These are phyloP conservation scores for Brachyistius frenatus DNA, from an alignment of 2,113 vertebrate species.

Conservation along the genomic window DNA sequence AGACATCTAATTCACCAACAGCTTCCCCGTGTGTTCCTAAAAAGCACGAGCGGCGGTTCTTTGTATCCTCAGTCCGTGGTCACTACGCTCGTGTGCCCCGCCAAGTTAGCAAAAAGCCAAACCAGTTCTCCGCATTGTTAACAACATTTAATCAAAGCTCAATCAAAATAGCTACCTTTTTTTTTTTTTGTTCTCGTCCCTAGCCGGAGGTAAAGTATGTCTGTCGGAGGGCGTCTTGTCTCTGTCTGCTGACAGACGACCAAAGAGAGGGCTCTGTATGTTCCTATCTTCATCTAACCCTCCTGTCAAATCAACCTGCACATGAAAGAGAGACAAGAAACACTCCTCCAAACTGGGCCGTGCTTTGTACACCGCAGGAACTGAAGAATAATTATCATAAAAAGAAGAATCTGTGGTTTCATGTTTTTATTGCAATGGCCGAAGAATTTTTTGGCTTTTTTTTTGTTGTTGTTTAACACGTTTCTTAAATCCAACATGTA, in stretches of 20 bases:
- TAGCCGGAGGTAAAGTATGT: constrained; percentile 83
- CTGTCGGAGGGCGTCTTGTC: constrained; percentile 72
- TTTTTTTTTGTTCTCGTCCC: constrained; percentile 76
- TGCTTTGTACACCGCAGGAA: constrained; percentile 17
- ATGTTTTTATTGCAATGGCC: background rate
- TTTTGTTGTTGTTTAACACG: no score
- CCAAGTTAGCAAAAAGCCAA: constrained; percentile 52
- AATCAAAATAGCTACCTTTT: constrained; percentile 85
- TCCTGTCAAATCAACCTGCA: constrained; percentile 83
- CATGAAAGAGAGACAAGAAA: constrained; percentile 78
- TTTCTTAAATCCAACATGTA: background rate
- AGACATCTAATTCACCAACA: constrained; percentile 26
- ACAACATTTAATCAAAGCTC: constrained; percentile 88
- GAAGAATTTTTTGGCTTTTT: background rate
- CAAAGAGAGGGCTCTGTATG: constrained; percentile 85
- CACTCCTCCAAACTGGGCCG: constrained; percentile 22
- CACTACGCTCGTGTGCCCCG: constrained; percentile 32
- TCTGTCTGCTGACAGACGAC: constrained; percentile 80
- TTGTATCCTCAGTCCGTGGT: constrained; percentile 42
- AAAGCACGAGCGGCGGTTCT: constrained; percentile 14
- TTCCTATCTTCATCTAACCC: constrained; percentile 87
- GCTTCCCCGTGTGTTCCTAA: constrained; percentile 45
- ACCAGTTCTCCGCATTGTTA: constrained; percentile 80
- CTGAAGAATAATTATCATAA: background rate
- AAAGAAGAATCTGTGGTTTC: background rate